Evolutionary conservation across 2,797 vertebrate genomes (phyloP).

Genomic region (Falco columbarius): DNA sequence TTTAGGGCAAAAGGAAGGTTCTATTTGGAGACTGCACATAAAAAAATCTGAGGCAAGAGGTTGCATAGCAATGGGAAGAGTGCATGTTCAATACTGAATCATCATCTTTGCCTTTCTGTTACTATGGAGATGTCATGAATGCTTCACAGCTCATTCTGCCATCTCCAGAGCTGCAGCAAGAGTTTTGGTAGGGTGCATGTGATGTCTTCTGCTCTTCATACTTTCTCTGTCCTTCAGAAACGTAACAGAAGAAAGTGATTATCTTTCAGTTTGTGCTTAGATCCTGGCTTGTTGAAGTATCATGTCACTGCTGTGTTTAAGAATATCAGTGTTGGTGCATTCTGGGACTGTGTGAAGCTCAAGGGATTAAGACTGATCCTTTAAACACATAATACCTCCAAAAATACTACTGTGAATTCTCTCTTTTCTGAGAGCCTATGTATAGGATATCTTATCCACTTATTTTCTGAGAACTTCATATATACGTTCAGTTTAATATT

Average conservation of each 20-base stretch:
- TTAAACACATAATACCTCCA: background rate
- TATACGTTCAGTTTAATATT: background rate
- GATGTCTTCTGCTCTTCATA: background rate
- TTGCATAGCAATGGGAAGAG: conserved; percentile 34
- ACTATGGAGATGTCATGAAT: conserved; percentile 61
- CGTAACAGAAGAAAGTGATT: background rate
- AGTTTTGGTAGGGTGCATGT: background rate
- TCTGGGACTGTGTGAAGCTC: background rate
- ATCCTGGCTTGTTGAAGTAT: background rate
- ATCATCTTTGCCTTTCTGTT: conserved; percentile 22
- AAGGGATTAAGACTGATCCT: background rate
- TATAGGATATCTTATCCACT: background rate
- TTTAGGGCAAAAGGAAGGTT: background rate
- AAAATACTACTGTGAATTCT: background rate
- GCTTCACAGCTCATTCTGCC: background rate
- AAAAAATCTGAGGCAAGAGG: conserved; percentile 38
- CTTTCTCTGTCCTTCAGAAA: background rate
- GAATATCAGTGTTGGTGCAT: background rate
- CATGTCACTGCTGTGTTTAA: background rate
- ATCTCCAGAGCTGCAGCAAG: background rate
- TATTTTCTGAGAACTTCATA: background rate
- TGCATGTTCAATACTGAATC: background rate
- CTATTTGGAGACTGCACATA: background rate
- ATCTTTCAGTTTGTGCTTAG: background rate
- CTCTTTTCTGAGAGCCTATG: background rate